Percentiles rank a stretch among this genome's conserved stretches.
These are phyloP conservation scores for Epistrophella euchroma DNA, from an alignment of 2,888 invertebrate genomes.

Conservation along the genomic window DNA sequence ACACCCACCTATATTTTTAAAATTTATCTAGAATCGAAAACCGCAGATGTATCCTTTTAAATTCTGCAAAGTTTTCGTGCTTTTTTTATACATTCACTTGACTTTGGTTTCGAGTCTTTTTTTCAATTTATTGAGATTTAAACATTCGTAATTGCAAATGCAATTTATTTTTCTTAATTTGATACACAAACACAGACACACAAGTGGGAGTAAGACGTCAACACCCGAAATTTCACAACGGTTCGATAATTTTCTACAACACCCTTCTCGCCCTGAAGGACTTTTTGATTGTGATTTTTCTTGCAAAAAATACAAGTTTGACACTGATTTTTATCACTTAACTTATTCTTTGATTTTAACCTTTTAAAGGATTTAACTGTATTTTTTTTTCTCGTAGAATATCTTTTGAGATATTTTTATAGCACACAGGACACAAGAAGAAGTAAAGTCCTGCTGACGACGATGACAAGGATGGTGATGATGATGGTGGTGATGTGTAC, in stretches of 20 bases:
- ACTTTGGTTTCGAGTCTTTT: conserved; percentile 37
- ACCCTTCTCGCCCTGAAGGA: conserved; percentile 37
- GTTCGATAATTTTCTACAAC: conserved; percentile 54
- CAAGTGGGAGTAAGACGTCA: conserved; percentile 48
- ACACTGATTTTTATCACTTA: conserved; percentile 27
- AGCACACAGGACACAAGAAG: conserved; percentile 69
- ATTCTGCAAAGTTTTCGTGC: conserved; percentile 28
- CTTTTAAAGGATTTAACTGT: conserved; percentile 34
- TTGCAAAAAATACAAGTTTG: conserved; percentile 24
- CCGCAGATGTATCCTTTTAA: conserved; percentile 51
- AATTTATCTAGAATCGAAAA: conserved; percentile 62
- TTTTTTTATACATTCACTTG: conserved; percentile 42
- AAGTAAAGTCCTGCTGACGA: conserved; percentile 72
- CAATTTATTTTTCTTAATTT: conserved; percentile 41
- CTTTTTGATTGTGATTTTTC: conserved; percentile 7
- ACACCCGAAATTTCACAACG: conserved; percentile 73
- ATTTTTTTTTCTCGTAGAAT: conserved; percentile 44
- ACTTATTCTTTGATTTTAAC: conserved; percentile 33
- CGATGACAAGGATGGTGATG: conserved; percentile 70
- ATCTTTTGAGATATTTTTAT: conserved; percentile 56
- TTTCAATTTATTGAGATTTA: conserved; percentile 16
- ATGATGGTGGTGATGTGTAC: conserved; percentile 74
- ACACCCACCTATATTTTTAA: conserved; percentile 78
- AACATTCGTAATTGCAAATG: conserved; percentile 46
- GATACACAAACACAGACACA: conserved; percentile 59